A percentile compares a stretch with the other conserved stretches of the same genome.
phyloP scores from a whole-genome alignment of 2,888 invertebrate genomes.

The Pammene aurita region DNA sequence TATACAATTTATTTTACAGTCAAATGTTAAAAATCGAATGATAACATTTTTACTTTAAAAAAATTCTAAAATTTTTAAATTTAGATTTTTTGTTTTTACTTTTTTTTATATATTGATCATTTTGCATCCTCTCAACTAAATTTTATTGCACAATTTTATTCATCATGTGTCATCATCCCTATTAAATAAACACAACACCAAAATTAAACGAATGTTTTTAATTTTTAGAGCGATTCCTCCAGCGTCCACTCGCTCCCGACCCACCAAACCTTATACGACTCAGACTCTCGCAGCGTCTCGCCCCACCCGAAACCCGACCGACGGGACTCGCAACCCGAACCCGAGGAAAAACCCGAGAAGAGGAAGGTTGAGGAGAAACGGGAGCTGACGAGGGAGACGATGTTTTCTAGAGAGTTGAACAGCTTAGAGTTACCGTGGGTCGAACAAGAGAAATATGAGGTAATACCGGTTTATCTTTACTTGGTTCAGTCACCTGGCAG shows the following conservation, averaged over 20 bases:
- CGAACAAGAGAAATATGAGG: constrained; percentile 48
- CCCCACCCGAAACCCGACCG: constrained; percentile 41
- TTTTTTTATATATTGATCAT: too few relatives aligned
- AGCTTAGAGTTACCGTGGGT: constrained; percentile 70
- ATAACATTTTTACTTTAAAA: too few relatives aligned
- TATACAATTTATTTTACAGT: too few relatives aligned
- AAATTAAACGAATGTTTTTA: too few relatives aligned
- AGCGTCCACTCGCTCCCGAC: constrained; percentile 60
- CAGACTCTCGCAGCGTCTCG: constrained; percentile 66
- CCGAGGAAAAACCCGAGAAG: constrained; percentile 46
- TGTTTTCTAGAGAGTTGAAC: constrained; percentile 67
- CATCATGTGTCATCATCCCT: too few relatives aligned
- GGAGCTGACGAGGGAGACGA: constrained; percentile 54
- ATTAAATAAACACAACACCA: too few relatives aligned
- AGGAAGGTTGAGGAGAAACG: constrained; percentile 58
- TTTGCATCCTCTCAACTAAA: too few relatives aligned
- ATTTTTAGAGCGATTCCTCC: constrained; percentile 67
- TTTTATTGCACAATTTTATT: too few relatives aligned
- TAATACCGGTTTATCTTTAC: constrained; percentile 35
- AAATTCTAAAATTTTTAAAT: too few relatives aligned
- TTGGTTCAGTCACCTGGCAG: too few relatives aligned
- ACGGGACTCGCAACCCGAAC: constrained; percentile 42
- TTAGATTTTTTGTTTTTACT: too few relatives aligned
- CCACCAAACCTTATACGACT: constrained; percentile 63
- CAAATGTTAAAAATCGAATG: too few relatives aligned